phyloP scores from a whole-genome alignment of 2,888 invertebrate species.

The Chymomyza procnemis region DNA sequence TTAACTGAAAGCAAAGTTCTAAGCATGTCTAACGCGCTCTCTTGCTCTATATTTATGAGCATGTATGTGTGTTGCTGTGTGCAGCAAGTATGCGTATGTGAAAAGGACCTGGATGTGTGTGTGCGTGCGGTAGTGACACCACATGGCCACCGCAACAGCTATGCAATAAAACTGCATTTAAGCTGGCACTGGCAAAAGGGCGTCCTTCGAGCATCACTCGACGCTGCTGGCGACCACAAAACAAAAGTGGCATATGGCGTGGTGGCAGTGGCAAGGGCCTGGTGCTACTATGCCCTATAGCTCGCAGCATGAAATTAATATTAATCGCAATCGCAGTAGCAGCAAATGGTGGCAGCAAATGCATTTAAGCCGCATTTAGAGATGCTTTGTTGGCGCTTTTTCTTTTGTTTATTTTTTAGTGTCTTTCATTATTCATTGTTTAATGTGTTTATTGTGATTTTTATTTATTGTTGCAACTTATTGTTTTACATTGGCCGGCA shows the following conservation, averaged over 20 bases:
- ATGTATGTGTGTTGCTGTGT: background rate
- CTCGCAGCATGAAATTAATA: slow-evolving; percentile 68
- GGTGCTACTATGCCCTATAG: background rate
- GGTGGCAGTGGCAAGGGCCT: slow-evolving; percentile 8
- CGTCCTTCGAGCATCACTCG: too few relatives aligned
- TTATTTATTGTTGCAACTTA: slow-evolving; percentile 57
- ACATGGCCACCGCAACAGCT: background rate
- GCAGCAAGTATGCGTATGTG: background rate
- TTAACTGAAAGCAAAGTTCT: background rate
- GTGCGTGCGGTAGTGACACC: background rate
- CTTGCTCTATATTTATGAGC: background rate
- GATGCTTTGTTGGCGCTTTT: slow-evolving; percentile 51
- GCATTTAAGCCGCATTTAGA: slow-evolving; percentile 71
- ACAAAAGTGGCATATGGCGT: background rate
- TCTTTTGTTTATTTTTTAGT: slow-evolving; percentile 21
- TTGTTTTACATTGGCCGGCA: slow-evolving; percentile 1
- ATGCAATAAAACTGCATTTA: slow-evolving; percentile 17
- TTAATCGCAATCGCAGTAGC: slow-evolving; percentile 49
- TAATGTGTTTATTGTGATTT: slow-evolving; percentile 54
- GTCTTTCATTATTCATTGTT: background rate
- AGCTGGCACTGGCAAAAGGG: slow-evolving; percentile 1
- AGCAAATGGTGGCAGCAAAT: slow-evolving; percentile 29
- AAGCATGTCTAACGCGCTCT: background rate
- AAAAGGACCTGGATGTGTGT: background rate
- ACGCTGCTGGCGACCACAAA: background rate